Percentiles rank a stretch among this genome's conserved stretches.
phyloP scores from a whole-genome alignment of 2,797 vertebrate species.

The Argya squamiceps region DNA sequence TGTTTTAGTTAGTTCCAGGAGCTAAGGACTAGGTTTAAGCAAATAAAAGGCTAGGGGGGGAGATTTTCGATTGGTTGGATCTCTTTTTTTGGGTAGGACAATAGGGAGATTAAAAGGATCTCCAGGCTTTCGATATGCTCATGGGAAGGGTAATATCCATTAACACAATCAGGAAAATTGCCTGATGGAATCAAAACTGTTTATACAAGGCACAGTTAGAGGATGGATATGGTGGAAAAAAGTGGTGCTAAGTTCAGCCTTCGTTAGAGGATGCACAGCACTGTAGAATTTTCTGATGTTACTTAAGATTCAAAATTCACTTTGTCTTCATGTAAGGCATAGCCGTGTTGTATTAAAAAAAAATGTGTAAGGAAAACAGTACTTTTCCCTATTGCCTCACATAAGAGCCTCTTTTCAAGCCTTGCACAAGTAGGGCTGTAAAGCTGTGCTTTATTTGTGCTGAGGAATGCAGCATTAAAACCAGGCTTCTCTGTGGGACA shows the following conservation, averaged over 20 bases:
- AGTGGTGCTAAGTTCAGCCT: not conserved
- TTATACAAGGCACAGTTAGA: not conserved
- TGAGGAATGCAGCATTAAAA: constrained; percentile 69
- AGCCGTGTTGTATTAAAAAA: not conserved
- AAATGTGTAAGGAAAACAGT: not conserved
- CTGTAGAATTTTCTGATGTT: not conserved
- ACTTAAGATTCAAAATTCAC: not conserved
- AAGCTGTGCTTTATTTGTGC: constrained; percentile 56
- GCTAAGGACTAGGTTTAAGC: not conserved
- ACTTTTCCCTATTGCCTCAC: not conserved
- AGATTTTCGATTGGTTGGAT: not conserved
- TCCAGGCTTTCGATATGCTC: not conserved
- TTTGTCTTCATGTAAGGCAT: not conserved
- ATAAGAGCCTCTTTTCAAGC: not conserved
- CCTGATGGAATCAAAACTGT: not conserved
- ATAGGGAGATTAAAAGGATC: not conserved
- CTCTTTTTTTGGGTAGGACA: not conserved
- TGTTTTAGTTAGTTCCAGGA: constrained; percentile 47
- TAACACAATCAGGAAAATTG: not conserved
- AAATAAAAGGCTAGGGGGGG: not conserved
- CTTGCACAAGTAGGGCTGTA: not conserved
- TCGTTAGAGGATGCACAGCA: not conserved
- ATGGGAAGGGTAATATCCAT: not conserved
- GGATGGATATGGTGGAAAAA: not conserved
- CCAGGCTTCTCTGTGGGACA: constrained; percentile 56